Conservation (phyloP, 1,140 invertebrate species). For the Stratiolaelaps scimitus region DNA sequence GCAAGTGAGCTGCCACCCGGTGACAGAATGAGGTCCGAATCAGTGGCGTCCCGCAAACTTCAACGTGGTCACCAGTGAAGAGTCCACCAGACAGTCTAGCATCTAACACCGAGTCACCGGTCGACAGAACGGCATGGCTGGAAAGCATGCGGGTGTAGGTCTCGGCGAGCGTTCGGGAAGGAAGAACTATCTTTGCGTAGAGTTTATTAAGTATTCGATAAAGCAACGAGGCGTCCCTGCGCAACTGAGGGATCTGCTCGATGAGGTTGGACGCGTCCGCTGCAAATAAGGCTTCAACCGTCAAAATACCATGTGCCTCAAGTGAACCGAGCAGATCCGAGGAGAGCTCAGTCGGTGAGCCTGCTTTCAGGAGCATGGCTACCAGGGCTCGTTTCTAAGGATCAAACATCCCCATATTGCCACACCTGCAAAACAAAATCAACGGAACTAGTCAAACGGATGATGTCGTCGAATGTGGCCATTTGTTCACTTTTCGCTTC, state of each 20-base stretch:
- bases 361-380: constrained; percentile 15
- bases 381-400: too few species aligned
- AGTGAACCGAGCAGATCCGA: neutral
- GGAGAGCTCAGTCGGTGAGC: neutral
- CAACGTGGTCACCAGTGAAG: constrained; percentile 14
- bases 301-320: neutral
- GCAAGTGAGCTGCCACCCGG: neutral
- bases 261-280: too few species aligned
- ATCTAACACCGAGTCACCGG: neutral
- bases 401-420: too few species aligned
- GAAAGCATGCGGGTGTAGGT: neutral
- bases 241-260: too few species aligned
- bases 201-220: neutral
- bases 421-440: too few species aligned
- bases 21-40: constrained; percentile 2
- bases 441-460: too few species aligned
- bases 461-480: too few species aligned
- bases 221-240: neutral
- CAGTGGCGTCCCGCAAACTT: neutral
- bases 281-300: neutral
- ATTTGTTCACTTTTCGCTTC: too few species aligned
- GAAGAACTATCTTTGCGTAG: constrained; percentile 3
- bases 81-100: neutral
- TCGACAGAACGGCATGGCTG: neutral
- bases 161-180: neutral